phyloP scores from a whole-genome alignment of 2,113 vertebrate genomes.

The Dicerorhinus sumatrensis region DNA sequence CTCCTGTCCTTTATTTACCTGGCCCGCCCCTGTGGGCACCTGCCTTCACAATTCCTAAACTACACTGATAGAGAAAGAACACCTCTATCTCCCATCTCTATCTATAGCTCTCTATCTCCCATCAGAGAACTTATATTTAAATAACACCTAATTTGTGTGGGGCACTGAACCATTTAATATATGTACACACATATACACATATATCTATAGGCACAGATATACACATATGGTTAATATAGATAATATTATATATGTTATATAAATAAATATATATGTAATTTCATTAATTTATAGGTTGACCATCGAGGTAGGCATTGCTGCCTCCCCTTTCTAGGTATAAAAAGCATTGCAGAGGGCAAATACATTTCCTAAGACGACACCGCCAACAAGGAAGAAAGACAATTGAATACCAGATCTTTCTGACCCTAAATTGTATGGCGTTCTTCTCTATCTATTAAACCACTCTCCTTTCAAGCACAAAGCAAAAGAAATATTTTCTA shows the following conservation, averaged over 20 bases:
- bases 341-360: background rate
- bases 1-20: background rate
- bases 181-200: too few species aligned
- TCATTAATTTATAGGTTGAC: background rate
- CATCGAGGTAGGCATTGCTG: accelerated
- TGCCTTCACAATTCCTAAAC: background rate
- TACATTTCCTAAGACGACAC: background rate
- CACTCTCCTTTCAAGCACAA: background rate
- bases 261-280: too few species aligned
- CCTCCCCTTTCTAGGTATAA: background rate
- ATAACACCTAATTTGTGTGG: too few species aligned
- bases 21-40: background rate
- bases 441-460: background rate
- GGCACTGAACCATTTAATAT: background rate
- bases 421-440: accelerated
- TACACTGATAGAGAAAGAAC: accelerated
- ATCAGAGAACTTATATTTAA: background rate
- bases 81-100: too few species aligned
- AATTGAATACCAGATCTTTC: background rate
- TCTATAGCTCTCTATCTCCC: too few species aligned
- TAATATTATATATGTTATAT: background rate
- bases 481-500: background rate
- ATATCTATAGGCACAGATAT: too few species aligned
- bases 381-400: background rate
- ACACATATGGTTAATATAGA: background rate